Percentiles rank a stretch among this genome's conserved stretches.
These are phyloP conservation scores for Oxyura jamaicensis DNA, from an alignment of 2,113 vertebrate species.

Conservation along the genomic window DNA sequence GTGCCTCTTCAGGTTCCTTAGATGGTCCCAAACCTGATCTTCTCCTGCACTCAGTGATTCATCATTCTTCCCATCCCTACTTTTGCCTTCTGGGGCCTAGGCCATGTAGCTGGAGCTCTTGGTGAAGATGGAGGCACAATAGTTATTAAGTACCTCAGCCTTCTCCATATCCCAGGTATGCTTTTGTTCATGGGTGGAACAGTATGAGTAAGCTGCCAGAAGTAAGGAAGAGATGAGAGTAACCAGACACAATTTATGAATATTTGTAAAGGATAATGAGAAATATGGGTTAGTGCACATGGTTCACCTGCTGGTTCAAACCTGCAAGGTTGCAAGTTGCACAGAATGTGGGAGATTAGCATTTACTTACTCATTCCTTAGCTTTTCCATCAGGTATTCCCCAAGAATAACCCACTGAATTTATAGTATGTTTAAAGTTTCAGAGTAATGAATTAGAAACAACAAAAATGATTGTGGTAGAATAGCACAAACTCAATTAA, in stretches of 20 bases:
- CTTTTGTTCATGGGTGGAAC: background rate
- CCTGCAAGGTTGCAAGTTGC: accelerated
- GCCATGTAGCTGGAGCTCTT: too few relatives aligned
- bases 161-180: too few relatives aligned
- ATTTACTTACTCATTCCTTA: background rate
- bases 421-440: background rate
- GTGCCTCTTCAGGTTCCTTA: too few relatives aligned
- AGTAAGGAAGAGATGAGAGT: background rate
- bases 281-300: background rate
- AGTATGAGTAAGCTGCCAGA: background rate
- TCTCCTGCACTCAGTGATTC: too few relatives aligned
- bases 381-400: background rate
- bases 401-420: background rate
- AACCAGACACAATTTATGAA: background rate
- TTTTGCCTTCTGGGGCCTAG: too few relatives aligned
- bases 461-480: background rate
- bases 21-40: too few relatives aligned
- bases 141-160: too few relatives aligned
- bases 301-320: background rate
- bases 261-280: background rate
- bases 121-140: too few relatives aligned
- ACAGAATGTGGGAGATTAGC: background rate
- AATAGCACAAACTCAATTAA: background rate
- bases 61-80: too few relatives aligned
- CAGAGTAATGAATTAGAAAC: background rate